phyloP scores from a whole-genome alignment of 2,113 vertebrate genomes.

The Chinchilla lanigera region DNA sequence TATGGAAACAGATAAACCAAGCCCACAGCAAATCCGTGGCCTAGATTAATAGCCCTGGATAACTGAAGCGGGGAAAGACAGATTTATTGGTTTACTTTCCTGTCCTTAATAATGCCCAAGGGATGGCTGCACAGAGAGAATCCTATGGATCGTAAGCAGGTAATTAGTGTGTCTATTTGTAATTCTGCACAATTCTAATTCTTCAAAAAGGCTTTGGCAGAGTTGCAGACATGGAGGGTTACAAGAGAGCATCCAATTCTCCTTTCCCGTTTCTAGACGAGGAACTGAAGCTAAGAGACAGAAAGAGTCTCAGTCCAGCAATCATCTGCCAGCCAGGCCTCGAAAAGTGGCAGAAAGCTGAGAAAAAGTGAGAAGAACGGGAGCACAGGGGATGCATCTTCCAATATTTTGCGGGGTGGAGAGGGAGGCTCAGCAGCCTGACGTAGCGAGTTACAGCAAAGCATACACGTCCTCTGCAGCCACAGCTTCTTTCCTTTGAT shows the following conservation, averaged over 20 bases:
- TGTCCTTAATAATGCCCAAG: background rate
- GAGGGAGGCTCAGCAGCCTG: background rate
- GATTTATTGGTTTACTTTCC: constrained; percentile 25
- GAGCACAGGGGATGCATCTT: background rate
- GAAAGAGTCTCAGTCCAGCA: background rate
- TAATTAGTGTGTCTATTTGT: background rate
- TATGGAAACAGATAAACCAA: background rate
- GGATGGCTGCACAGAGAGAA: constrained; percentile 24
- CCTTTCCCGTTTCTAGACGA: constrained; percentile 2
- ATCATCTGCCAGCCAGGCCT: background rate
- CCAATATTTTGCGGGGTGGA: background rate
- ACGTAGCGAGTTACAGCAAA: constrained; percentile 26
- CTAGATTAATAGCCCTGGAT: background rate
- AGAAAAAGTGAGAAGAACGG: background rate
- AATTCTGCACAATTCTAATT: background rate
- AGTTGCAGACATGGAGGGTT: background rate
- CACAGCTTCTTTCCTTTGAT: constrained; percentile 79
- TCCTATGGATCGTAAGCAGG: background rate
- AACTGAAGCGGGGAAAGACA: background rate
- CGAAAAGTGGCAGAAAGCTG: background rate
- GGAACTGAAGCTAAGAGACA: background rate
- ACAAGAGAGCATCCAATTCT: background rate
- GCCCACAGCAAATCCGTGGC: background rate
- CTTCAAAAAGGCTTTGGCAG: background rate
- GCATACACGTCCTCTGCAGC: constrained; percentile 27